Base-by-base conservation (phyloP, 2,888 invertebrate species). In the Melangyna quadrimaculata region DNA sequence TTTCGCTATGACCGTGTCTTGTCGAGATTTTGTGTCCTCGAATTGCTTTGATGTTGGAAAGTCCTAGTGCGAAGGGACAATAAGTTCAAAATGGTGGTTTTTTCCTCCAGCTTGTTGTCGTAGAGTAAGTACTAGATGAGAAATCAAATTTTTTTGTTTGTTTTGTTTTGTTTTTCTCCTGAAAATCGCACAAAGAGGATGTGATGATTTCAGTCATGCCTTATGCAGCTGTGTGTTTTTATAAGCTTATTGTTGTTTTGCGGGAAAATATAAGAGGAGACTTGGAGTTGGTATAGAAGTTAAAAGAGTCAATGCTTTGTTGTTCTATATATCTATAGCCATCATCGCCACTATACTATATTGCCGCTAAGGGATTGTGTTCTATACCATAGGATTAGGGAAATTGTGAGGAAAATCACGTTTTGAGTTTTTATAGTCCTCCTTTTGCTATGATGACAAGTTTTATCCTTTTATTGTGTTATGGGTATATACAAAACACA, bases 371-470 rank as follows among this genome's bases (percentile, higher is more conserved):
- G 59, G 67, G 61, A 77, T 77, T 77, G 77, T 77, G 55, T 45
- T 65, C 43, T 65, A 29, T 72, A 57, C 45, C n/a, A n/a, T n/a
- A 35, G 77, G 77, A 86, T 86, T 86, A 81, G 77, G 86, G 73
- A 81, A 81, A 81, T 86, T 86, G 86, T 69, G 73, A 81, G 73
- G 81, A 86, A 86, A 86, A 86, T 81, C 86, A 86, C 81, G 86
- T 86, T 81, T 77, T 81, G 77, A 81, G 75, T 77, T 86, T 70
- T 77, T 86, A 32, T 57, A 55, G 19, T 24, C 37, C 40, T 51
- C 19, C 40, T 51, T n/a, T 67, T 73, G 70, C 73, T 67, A 70
- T 67, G 86, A 73, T 72, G 69, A 73, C 45, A 55, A 80, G 59
- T 82, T 32, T 35, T 75, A 80, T 84, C 71, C 72, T 53, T 53